phyloP scores from a whole-genome alignment of 2,113 vertebrate species.

The Silurus meridionalis region DNA sequence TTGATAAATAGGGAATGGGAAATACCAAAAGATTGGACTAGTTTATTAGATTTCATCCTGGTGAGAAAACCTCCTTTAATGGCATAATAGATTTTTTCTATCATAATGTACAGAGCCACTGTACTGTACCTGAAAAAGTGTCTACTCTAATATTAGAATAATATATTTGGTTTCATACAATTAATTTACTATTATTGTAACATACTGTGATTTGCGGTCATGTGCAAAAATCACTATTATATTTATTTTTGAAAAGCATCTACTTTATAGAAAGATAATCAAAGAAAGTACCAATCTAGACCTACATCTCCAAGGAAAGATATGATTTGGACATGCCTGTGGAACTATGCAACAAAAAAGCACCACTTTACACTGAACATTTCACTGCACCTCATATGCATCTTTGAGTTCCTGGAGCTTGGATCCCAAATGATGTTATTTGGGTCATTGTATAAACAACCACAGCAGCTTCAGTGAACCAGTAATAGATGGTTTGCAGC shows the following conservation, averaged over 20 bases:
- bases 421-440: slow-evolving; percentile 63
- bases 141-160: neutral
- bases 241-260: neutral
- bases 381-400: slow-evolving; percentile 11
- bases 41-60: slow-evolving; percentile 31
- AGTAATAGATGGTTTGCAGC: slow-evolving; percentile 39
- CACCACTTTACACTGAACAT: slow-evolving; percentile 27
- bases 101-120: slow-evolving; percentile 5
- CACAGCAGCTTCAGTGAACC: slow-evolving; percentile 48
- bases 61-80: slow-evolving; percentile 9
- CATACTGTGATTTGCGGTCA: neutral
- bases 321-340: neutral
- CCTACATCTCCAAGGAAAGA: neutral
- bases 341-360: neutral
- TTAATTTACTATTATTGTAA: neutral
- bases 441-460: slow-evolving; percentile 71
- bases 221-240: neutral
- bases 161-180: neutral
- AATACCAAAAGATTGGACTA: slow-evolving; percentile 41
- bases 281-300: neutral
- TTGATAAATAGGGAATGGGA: slow-evolving; percentile 37
- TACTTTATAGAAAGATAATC: neutral
- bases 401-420: slow-evolving; percentile 28
- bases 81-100: neutral
- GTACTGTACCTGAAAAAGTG: neutral